Evolutionary conservation across 2,888 invertebrate species (phyloP).

Genomic region (Caenorhabditis virilis): DNA sequence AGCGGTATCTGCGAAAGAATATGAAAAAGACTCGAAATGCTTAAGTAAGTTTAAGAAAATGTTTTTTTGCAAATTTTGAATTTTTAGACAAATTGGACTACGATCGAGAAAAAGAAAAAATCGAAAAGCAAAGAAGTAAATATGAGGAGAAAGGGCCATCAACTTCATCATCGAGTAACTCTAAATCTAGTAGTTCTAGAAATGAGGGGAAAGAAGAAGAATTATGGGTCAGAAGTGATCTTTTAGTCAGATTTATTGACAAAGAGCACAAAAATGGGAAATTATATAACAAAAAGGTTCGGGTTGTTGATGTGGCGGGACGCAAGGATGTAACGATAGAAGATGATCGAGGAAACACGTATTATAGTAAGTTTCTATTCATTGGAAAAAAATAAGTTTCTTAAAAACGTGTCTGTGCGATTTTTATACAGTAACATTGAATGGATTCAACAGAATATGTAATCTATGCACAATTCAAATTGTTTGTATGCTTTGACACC

Average conservation of each 20-base stretch:
- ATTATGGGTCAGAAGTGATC: constrained; percentile 49
- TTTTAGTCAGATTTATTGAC: constrained; percentile 48
- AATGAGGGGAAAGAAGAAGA: constrained; percentile 9
- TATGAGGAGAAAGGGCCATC: constrained; percentile 12
- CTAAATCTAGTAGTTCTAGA: not conserved
- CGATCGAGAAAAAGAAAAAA: constrained; percentile 42
- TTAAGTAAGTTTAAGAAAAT: constrained; percentile 40
- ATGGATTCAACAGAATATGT: too few relatives aligned
- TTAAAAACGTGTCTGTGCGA: not conserved
- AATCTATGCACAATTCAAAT: too few relatives aligned
- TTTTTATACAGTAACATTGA: too few relatives aligned
- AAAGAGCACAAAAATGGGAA: constrained; percentile 43
- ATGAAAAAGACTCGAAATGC: constrained; percentile 70
- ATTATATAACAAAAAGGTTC: constrained; percentile 43
- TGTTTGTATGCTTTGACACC: too few relatives aligned
- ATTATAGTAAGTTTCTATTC: constrained; percentile 33
- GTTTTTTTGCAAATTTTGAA: not conserved
- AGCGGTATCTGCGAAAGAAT: constrained; percentile 82
- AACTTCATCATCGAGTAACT: not conserved
- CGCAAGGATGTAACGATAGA: constrained; percentile 45
- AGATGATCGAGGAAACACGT: constrained; percentile 39
- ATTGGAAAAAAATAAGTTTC: not conserved
- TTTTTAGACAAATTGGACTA: constrained; percentile 48
- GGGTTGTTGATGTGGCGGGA: constrained; percentile 53
- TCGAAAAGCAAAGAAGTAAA: constrained; percentile 23